Conservation (phyloP, 53 echinoderm and acorn worm genomes). For the Patiria pectinifera region DNA sequence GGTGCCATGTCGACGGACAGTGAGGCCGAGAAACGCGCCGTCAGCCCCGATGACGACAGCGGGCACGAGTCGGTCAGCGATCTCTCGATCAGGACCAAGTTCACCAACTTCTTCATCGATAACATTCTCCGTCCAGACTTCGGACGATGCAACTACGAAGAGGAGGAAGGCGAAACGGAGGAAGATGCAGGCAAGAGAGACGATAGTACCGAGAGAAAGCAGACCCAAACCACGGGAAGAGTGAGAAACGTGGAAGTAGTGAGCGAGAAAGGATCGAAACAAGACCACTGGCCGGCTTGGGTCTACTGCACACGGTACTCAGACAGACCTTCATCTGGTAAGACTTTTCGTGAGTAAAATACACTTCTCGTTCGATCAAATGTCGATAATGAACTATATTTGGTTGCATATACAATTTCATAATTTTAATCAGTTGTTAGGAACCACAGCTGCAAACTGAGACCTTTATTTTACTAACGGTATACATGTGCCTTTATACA, state of each 20-base stretch:
- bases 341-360: conserved; percentile 18
- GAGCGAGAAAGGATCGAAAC: conserved; percentile 25
- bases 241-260: conserved; percentile 21
- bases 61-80: conserved; percentile 69
- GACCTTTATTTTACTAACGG: too few relatives aligned
- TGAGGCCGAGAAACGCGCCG: conserved; percentile 46
- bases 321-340: conserved; percentile 97
- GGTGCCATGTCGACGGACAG: conserved; percentile 53
- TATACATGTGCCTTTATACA: too few relatives aligned
- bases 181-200: conserved; percentile 22
- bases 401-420: not conserved
- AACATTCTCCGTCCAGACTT: conserved; percentile 90
- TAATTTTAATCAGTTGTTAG: not conserved
- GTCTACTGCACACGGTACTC: conserved; percentile 98
- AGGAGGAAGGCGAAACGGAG: conserved; percentile 38
- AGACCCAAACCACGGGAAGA: conserved; percentile 25
- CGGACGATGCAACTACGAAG: conserved; percentile 56
- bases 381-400: not conserved
- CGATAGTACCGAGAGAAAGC: conserved; percentile 22
- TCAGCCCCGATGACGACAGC: conserved; percentile 58
- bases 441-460: not conserved
- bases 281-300: conserved; percentile 93
- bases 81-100: conserved; percentile 70
- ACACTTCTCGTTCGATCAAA: not conserved
- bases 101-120: conserved; percentile 98